Evolutionary conservation across 2,888 invertebrate genomes (phyloP), one percentile per base, ranked within the genome.

Genomic region (Perdita meconis): DNA sequence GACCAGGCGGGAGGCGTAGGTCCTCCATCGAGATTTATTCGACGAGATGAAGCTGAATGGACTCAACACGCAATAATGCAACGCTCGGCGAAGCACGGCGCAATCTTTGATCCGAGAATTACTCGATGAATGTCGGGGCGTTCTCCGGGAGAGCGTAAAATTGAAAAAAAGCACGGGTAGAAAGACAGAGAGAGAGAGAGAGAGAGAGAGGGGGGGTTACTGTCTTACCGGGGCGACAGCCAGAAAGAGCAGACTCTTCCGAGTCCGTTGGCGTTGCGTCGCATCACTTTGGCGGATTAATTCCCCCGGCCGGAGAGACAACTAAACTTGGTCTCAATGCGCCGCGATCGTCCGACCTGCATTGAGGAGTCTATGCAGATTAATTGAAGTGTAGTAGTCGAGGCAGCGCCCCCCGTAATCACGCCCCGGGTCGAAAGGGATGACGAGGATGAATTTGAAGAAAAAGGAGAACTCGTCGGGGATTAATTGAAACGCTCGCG

Each of bases 261-360:
- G 53, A 59, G 42, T 65, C 42, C 22, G 51, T 40, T 30, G n/a
- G 38, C 44, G 61, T 51, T 50, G 78, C 44, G 44, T 61, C 65
- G 19, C 60, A 75, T 80, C 74, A 70, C 80, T 80, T 70, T 67
- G 70, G 53, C 70, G 80, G 75, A 80, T 80, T 80, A 80, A 79
- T 80, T 78, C 65, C 61, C 63, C n/a, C n/a, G n/a, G 56, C 51
- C 65, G 16, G 68, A 50, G 68, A 50, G 64, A 80, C 79, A 79
- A 80, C 73, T 74, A 69, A 74, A 73, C 69, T 59, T 55, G 60
- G 22, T 55, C 67, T 73, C 68, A 69, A 69, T 78, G 79, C 64
- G 13, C 61, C 36, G 61, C 65, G 74, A 80, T 79, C 65, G 61
- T 67, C 56, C 61, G n/a, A 40, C 24, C 26, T 19, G 51, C 65